phyloP scores from a whole-genome alignment of 2,888 invertebrate genomes.

The Chrysotoxum bicinctum region DNA sequence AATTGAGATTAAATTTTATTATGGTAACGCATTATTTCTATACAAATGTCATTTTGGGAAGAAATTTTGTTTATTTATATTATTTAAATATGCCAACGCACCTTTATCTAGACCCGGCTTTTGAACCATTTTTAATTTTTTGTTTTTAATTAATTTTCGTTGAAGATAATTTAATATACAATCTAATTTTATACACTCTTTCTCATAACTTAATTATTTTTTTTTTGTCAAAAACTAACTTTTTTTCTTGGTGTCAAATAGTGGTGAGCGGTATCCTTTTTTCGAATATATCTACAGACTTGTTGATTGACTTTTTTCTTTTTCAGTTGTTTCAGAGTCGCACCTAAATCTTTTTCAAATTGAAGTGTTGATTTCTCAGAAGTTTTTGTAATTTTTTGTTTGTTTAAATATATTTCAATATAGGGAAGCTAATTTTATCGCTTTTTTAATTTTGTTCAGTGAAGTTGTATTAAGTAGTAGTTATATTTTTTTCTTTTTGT shows the following conservation, averaged over 20 bases:
- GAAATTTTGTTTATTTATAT: not conserved
- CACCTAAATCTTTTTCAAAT: not conserved
- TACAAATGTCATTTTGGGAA: slow-evolving; percentile 12
- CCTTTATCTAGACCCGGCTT: slow-evolving; percentile 48
- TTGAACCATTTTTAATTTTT: slow-evolving; percentile 17
- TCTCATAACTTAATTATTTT: not conserved
- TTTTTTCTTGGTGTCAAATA: slow-evolving; percentile 1
- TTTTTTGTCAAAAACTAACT: slow-evolving; percentile 20
- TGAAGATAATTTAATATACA: slow-evolving; percentile 33
- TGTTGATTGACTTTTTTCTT: not conserved
- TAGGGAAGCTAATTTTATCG: slow-evolving; percentile 46
- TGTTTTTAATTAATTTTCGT: slow-evolving; percentile 24
- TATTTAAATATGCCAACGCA: slow-evolving; percentile 22
- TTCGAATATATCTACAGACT: slow-evolving; percentile 18
- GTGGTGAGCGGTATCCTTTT: slow-evolving; percentile 2
- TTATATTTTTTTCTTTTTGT: not conserved
- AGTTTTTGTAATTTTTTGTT: not conserved
- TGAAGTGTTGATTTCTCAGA: slow-evolving; percentile 1
- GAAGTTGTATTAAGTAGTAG: slow-evolving; percentile 21
- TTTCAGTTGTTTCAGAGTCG: not conserved
- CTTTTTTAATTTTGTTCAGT: slow-evolving; percentile 18
- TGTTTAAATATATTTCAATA: not conserved
- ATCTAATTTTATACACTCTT: slow-evolving; percentile 30
- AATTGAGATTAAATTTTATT: slow-evolving; percentile 16
- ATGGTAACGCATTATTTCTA: slow-evolving; percentile 18